A percentile compares a stretch with the other conserved stretches of the same genome.
Conservation (phyloP, 2,797 vertebrate genomes). For the Uromys caudimaculatus region DNA sequence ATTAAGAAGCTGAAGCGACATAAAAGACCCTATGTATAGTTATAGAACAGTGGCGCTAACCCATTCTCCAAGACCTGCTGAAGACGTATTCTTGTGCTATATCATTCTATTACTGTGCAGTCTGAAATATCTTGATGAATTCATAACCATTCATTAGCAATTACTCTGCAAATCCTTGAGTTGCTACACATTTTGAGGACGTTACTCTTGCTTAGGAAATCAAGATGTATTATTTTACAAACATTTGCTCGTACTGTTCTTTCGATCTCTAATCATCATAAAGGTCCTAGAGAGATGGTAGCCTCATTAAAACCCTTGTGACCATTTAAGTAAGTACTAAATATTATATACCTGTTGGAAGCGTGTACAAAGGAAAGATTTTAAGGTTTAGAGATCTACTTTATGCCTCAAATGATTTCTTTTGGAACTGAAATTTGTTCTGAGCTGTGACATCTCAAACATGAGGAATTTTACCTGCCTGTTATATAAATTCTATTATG, state of each 20-base stretch:
- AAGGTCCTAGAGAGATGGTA: slow-evolving; percentile 32
- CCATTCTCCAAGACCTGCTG: not conserved
- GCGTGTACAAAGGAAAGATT: not conserved
- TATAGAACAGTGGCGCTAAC: not conserved
- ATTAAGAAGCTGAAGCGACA: not conserved
- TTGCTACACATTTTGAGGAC: not conserved
- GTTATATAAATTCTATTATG: slow-evolving; percentile 68
- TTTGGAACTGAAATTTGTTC: slow-evolving; percentile 63
- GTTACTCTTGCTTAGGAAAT: slow-evolving; percentile 51
- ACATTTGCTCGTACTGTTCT: slow-evolving; percentile 17
- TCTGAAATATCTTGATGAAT: slow-evolving; percentile 21
- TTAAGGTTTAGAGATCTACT: slow-evolving; percentile 53
- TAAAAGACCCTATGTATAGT: not conserved
- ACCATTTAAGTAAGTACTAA: not conserved
- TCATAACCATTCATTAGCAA: slow-evolving; percentile 45
- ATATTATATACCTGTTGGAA: slow-evolving; percentile 19
- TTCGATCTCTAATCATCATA: slow-evolving; percentile 39
- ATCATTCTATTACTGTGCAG: not conserved
- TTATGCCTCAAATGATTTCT: slow-evolving; percentile 67
- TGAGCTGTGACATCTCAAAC: slow-evolving; percentile 54
- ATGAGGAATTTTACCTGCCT: slow-evolving; percentile 65
- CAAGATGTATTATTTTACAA: slow-evolving; percentile 21
- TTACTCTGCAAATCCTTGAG: slow-evolving; percentile 37
- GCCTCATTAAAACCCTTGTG: not conserved
- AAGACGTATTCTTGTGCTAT: slow-evolving; percentile 38